Percentiles rank a stretch among this genome's conserved stretches.
Conservation (phyloP, 2,888 invertebrate genomes). For the Uloborus plumipes region DNA sequence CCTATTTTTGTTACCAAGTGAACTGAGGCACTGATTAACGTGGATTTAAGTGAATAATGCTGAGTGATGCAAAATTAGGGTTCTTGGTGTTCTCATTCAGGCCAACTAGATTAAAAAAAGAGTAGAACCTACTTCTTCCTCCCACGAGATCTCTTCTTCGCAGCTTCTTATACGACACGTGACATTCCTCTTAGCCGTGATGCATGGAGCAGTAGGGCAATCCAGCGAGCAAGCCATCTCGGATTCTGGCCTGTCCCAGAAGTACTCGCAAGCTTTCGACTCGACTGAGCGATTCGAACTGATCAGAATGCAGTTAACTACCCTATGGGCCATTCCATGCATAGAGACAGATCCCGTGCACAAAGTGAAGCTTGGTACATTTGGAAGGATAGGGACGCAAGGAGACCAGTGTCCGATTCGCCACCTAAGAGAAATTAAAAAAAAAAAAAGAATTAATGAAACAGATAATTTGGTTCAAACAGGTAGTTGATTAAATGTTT, state of each 20-base stretch:
- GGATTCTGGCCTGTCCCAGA: slow-evolving; percentile 51
- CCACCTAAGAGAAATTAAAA: slow-evolving; percentile 25
- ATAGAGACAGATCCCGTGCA: not conserved
- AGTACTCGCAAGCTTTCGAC: slow-evolving; percentile 44
- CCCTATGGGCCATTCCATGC: slow-evolving; percentile 25
- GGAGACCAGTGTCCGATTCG: slow-evolving; percentile 35
- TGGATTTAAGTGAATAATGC: too few relatives aligned
- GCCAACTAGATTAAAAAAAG: too few relatives aligned
- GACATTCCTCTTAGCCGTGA: slow-evolving; percentile 19
- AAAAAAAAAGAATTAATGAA: not conserved
- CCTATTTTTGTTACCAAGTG: too few relatives aligned
- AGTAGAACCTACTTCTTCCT: slow-evolving; percentile 13
- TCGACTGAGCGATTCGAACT: slow-evolving; percentile 4
- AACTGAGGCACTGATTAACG: too few relatives aligned
- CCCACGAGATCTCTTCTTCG: slow-evolving; percentile 12
- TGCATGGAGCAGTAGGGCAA: slow-evolving; percentile 57
- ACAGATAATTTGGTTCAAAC: too few relatives aligned
- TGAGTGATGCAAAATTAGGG: too few relatives aligned
- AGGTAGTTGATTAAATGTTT: too few relatives aligned
- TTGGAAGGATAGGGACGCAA: slow-evolving; percentile 5
- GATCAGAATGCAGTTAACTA: slow-evolving; percentile 27
- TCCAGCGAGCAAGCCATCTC: slow-evolving; percentile 47
- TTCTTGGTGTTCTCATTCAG: too few relatives aligned
- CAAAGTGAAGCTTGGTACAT: not conserved
- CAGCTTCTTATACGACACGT: slow-evolving; percentile 18